Conservation (phyloP, 2,888 invertebrate species). For the Acanthopleura granulata region DNA sequence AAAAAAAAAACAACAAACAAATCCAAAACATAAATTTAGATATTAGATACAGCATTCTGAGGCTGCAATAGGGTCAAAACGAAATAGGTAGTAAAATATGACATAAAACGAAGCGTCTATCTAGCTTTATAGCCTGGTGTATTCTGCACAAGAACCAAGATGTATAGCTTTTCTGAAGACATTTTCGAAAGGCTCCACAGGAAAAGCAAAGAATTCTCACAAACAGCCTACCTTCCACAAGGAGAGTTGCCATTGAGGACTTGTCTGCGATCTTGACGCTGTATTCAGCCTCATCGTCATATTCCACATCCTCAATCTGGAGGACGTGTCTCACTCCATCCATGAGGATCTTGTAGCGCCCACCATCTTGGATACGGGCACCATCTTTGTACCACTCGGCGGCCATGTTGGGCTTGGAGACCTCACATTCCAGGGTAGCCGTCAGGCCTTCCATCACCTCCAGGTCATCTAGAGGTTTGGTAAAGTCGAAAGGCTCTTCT, state of each 20-base stretch:
- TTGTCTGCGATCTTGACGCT: conserved; percentile 80
- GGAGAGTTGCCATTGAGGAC: conserved; percentile 80
- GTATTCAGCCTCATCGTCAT: conserved; percentile 79
- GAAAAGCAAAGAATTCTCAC: neutral
- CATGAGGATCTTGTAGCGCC: conserved; percentile 81
- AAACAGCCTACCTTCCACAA: conserved; percentile 77
- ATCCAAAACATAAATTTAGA: too few species aligned
- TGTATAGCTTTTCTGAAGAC: too few species aligned
- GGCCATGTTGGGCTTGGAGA: conserved; percentile 57
- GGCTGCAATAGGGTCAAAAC: too few species aligned
- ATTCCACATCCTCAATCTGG: conserved; percentile 49
- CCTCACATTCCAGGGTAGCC: conserved; percentile 56
- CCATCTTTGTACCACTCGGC: conserved; percentile 65
- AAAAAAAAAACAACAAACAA: too few species aligned
- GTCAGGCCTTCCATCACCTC: conserved; percentile 56
- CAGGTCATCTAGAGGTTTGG: conserved; percentile 55
- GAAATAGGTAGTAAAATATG: too few species aligned
- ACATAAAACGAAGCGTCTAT: too few species aligned
- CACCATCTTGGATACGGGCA: conserved; percentile 88
- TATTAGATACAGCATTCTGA: too few species aligned
- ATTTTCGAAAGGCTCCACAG: too few species aligned
- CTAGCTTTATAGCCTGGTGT: too few species aligned
- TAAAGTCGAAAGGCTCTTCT: conserved; percentile 56
- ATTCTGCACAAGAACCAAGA: too few species aligned
- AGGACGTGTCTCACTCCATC: conserved; percentile 72